These are phyloP conservation scores for Coranthus polyacanthus DNA, from an alignment of 2,797 vertebrate species.

Conservation along the genomic window DNA sequence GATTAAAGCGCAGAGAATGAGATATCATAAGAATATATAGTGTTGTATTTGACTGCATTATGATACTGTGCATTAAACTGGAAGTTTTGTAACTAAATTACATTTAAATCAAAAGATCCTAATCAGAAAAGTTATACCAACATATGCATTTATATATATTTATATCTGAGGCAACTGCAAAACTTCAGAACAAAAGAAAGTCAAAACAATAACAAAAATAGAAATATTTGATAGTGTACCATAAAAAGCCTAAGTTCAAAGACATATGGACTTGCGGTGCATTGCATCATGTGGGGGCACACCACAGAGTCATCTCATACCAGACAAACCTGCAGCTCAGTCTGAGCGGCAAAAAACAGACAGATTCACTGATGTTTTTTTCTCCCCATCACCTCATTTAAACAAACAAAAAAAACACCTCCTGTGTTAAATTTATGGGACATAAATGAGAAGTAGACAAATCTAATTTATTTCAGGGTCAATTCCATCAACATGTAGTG, in stretches of 20 bases:
- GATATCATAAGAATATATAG: conserved; percentile 29
- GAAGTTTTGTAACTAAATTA: conserved; percentile 25
- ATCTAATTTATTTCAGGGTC: conserved; percentile 75
- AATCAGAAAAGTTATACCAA: conserved; percentile 30
- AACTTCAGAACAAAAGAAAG: conserved; percentile 63
- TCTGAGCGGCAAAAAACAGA: conserved; percentile 60
- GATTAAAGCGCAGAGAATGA: conserved; percentile 43
- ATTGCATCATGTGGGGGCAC: conserved; percentile 85
- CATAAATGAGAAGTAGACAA: conserved; percentile 67
- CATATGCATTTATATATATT: conserved; percentile 14
- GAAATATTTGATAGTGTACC: conserved; percentile 79
- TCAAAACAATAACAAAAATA: conserved; percentile 78
- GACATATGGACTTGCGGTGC: conserved; percentile 82
- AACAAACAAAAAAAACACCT: conserved; percentile 29
- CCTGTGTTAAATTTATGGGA: conserved; percentile 57
- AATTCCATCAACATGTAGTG: conserved; percentile 67
- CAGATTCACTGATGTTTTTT: conserved; percentile 61
- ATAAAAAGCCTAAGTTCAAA: conserved; percentile 87
- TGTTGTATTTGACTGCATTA: conserved; percentile 25
- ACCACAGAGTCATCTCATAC: conserved; percentile 75
- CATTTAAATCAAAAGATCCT: conserved; percentile 33
- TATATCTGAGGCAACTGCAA: conserved; percentile 47
- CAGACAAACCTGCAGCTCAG: conserved; percentile 71
- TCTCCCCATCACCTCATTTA: conserved; percentile 58
- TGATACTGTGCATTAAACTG: conserved; percentile 14